Evolutionary conservation across 2,113 vertebrate genomes (phyloP).

Genomic region (Neogobius melanostomus): DNA sequence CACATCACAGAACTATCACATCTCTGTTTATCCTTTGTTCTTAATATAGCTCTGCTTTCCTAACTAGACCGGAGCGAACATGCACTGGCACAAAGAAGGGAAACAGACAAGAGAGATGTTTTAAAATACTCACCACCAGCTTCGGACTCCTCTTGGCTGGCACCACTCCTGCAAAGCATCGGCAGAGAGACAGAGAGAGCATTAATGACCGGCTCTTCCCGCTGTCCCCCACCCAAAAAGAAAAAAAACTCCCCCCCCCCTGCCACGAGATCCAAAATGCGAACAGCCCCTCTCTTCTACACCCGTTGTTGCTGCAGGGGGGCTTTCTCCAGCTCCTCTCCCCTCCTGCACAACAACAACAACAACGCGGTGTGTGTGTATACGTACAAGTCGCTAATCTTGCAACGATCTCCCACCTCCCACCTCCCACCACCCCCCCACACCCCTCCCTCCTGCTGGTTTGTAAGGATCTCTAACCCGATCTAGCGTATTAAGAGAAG

Average conservation of each 20-base stretch:
- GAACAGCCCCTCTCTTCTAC: constrained; percentile 12
- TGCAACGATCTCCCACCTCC: constrained; percentile 63
- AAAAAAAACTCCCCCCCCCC: constrained; percentile 4
- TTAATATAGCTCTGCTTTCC: constrained; percentile 55
- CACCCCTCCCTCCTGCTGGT: constrained; percentile 25
- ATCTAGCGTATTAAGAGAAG: constrained; percentile 82
- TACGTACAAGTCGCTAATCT: constrained; percentile 55
- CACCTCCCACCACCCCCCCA: constrained; percentile 22
- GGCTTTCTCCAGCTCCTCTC: constrained; percentile 32
- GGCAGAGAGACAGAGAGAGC: constrained; percentile 83
- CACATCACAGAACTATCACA: constrained; percentile 28
- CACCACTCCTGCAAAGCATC: constrained; percentile 93
- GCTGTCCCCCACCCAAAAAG: constrained; percentile 66
- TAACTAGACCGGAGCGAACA: constrained; percentile 21
- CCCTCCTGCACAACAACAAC: constrained; percentile 34
- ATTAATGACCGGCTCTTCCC: constrained; percentile 82
- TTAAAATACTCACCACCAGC: constrained; percentile 92
- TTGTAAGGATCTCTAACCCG: constrained; percentile 44
- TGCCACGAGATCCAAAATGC: constrained; percentile 18
- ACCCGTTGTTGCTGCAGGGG: constrained; percentile 36
- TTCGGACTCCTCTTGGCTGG: constrained; percentile 98
- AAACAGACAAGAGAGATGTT: constrained; percentile 26
- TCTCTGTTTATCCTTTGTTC: constrained; percentile 50
- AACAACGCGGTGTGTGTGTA: constrained; percentile 53
- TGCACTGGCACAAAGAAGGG: constrained; percentile 27